Conservation (phyloP, 2,113 vertebrate genomes). For the Catharus minimus region DNA sequence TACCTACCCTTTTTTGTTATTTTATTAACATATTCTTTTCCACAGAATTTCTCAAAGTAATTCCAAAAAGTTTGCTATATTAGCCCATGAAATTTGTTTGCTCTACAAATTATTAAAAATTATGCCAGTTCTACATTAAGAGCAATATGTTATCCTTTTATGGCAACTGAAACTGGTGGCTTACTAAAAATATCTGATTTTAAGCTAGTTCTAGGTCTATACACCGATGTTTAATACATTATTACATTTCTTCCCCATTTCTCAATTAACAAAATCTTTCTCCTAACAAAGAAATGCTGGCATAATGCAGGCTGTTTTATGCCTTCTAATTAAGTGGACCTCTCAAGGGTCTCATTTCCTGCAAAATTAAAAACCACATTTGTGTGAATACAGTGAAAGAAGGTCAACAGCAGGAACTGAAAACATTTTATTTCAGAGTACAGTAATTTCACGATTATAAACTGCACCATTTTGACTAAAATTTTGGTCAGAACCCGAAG, state of each 20-base stretch:
- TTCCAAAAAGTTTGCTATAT: neutral
- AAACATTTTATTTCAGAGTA: neutral
- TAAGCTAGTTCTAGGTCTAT: neutral
- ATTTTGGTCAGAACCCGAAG: too few relatives aligned
- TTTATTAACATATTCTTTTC: neutral
- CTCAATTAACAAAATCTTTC: neutral
- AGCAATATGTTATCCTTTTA: neutral
- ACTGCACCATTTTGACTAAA: too few relatives aligned
- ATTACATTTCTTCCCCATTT: neutral
- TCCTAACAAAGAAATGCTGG: neutral
- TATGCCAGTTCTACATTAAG: neutral
- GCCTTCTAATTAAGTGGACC: slow-evolving; percentile 22
- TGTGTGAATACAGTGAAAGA: neutral
- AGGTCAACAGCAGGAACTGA: neutral
- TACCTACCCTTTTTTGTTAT: neutral
- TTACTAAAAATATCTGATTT: neutral
- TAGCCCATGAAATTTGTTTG: neutral
- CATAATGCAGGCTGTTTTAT: neutral
- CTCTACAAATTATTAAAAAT: neutral
- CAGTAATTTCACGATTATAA: too few relatives aligned
- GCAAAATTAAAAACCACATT: neutral
- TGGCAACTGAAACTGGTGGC: neutral
- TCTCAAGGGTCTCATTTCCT: slow-evolving; percentile 31
- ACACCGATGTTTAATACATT: neutral
- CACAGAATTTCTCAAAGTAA: neutral